phyloP scores from a whole-genome alignment of 2,888 invertebrate species.

The Euzophera pinguis region DNA sequence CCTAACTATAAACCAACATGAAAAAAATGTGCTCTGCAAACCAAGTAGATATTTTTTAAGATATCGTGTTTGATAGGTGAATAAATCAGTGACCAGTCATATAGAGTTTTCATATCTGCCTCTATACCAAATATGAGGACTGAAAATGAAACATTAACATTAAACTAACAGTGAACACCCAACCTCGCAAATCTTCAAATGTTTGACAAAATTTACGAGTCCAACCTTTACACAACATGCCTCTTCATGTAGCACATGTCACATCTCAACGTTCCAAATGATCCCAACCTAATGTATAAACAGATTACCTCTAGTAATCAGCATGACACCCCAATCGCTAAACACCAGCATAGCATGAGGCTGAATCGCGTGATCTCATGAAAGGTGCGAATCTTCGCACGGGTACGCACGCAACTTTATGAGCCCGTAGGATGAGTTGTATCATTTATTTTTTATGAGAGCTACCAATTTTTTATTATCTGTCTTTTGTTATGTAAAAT shows the following conservation, averaged over 20 bases:
- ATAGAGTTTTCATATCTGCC: too few species aligned
- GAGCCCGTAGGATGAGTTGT: not conserved
- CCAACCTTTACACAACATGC: not conserved
- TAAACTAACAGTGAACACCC: too few species aligned
- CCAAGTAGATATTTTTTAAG: too few species aligned
- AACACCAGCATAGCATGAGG: slow-evolving; percentile 30
- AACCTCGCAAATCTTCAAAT: too few species aligned
- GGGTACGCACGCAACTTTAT: slow-evolving; percentile 49
- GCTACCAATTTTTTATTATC: not conserved
- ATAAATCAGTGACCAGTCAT: too few species aligned
- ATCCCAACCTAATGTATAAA: not conserved
- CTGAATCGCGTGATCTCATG: slow-evolving; percentile 50
- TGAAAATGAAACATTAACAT: too few species aligned
- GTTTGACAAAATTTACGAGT: not conserved
- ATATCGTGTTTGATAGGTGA: too few species aligned
- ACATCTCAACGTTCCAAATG: not conserved
- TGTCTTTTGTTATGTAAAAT: too few species aligned
- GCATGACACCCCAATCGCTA: slow-evolving; percentile 25
- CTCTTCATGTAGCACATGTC: not conserved
- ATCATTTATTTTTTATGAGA: not conserved
- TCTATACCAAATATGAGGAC: too few species aligned
- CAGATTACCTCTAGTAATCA: slow-evolving; percentile 17
- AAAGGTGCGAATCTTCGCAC: slow-evolving; percentile 63
- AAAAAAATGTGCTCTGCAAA: too few species aligned
- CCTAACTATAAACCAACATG: too few species aligned